Conservation (phyloP, 2,888 invertebrate genomes). For the Eristalis intricaria region DNA sequence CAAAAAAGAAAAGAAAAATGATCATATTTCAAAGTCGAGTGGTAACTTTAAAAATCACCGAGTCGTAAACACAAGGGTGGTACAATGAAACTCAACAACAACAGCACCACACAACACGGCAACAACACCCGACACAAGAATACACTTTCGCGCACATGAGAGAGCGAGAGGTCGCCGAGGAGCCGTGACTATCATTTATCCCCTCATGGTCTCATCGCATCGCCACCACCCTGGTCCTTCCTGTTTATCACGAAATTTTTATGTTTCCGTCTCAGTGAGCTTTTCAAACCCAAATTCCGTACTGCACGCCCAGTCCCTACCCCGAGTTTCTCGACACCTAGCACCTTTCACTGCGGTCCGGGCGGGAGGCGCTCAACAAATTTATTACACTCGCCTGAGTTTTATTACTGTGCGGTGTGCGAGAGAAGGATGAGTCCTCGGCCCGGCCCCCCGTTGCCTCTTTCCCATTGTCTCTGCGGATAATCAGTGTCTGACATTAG, state of each 20-base stretch:
- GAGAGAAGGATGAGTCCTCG: conserved; percentile 30
- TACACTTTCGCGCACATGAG: conserved; percentile 14
- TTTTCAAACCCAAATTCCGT: conserved; percentile 26
- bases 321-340: neutral
- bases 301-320: neutral
- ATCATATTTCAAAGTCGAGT: conserved; percentile 49
- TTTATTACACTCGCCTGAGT: conserved; percentile 68
- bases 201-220: conserved; percentile 2
- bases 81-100: conserved; percentile 17
- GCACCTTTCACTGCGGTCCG: conserved; percentile 21
- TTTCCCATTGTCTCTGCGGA: conserved; percentile 14
- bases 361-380: conserved; percentile 60
- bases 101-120: neutral
- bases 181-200: conserved; percentile 20
- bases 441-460: neutral
- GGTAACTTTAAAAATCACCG: conserved; percentile 54
- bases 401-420: conserved; percentile 54
- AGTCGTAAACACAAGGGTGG: conserved; percentile 42
- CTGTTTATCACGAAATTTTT: conserved; percentile 57
- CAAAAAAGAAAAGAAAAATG: conserved; percentile 21
- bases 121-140: conserved; percentile 22
- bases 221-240: conserved; percentile 34
- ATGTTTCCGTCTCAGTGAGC: conserved; percentile 61
- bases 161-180: conserved; percentile 24
- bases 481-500: conserved; percentile 62